Percentiles rank a stretch among this genome's conserved stretches.
Evolutionary conservation across 2,113 vertebrate species (phyloP).

Genomic region (Hiodon tergisus): DNA sequence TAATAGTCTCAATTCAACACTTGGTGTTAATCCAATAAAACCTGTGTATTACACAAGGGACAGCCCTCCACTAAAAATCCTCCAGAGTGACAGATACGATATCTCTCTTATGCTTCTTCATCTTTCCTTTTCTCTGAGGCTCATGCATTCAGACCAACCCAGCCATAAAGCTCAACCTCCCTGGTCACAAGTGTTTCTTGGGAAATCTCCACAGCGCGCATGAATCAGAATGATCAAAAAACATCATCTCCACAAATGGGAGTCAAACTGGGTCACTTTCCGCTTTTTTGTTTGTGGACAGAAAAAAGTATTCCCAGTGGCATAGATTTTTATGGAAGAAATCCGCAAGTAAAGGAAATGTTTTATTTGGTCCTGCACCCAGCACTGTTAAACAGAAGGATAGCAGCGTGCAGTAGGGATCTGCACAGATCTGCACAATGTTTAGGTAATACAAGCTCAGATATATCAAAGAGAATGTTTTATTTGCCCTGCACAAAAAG

Average conservation of each 20-base stretch:
- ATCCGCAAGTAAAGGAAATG: not conserved
- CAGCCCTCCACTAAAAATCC: not conserved
- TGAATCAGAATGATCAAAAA: too few relatives aligned
- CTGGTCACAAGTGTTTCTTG: not conserved
- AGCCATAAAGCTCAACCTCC: not conserved
- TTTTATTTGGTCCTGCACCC: not conserved
- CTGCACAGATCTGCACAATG: constrained; percentile 27
- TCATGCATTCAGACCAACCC: not conserved
- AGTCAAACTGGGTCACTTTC: too few relatives aligned
- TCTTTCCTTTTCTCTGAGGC: not conserved
- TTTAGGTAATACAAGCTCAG: constrained; percentile 36
- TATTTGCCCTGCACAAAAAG: constrained; percentile 26
- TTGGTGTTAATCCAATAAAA: not conserved
- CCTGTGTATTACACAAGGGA: not conserved
- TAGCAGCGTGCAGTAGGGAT: constrained; percentile 25
- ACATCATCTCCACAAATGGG: too few relatives aligned
- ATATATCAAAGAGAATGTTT: constrained; percentile 47
- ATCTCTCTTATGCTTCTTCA: not conserved
- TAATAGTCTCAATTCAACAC: constrained; percentile 3
- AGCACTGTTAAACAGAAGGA: not conserved
- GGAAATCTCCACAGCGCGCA: too few relatives aligned
- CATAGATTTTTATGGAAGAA: too few relatives aligned
- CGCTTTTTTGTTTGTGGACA: too few relatives aligned
- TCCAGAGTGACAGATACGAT: not conserved
- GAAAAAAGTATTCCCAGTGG: too few relatives aligned